A percentile compares a stretch with the other conserved stretches of the same genome.
phyloP scores from a whole-genome alignment of 1,140 invertebrate species.

The Drosophila chauvacae region DNA sequence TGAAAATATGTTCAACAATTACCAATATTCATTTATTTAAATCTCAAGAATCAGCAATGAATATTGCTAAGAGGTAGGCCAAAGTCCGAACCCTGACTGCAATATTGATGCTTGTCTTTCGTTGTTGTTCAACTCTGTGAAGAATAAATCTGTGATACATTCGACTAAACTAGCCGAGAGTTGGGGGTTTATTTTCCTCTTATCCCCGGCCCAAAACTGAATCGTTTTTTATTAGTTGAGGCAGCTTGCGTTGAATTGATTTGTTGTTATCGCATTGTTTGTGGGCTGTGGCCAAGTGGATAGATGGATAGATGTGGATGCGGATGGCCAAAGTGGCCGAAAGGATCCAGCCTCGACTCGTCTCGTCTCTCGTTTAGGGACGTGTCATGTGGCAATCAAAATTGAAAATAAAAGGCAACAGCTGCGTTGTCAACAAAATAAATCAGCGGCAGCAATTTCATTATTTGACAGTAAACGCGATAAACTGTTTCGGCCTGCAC shows the following conservation, averaged over 20 bases:
- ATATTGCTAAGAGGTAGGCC: not conserved
- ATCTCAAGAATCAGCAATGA: not conserved
- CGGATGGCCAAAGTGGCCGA: slow-evolving; percentile 26
- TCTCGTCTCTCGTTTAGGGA: slow-evolving; percentile 36
- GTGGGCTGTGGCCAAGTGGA: slow-evolving; percentile 66
- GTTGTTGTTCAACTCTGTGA: slow-evolving; percentile 15
- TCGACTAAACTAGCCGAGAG: slow-evolving; percentile 46
- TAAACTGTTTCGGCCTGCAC: slow-evolving; percentile 67
- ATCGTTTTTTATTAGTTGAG: slow-evolving; percentile 81
- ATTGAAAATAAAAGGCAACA: slow-evolving; percentile 83
- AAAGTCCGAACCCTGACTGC: not conserved
- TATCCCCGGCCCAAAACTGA: slow-evolving; percentile 39
- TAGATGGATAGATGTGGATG: slow-evolving; percentile 29
- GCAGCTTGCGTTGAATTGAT: slow-evolving; percentile 81
- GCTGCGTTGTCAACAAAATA: slow-evolving; percentile 81
- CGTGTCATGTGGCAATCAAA: slow-evolving; percentile 68
- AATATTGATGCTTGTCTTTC: slow-evolving; percentile 8
- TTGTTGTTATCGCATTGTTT: slow-evolving; percentile 81
- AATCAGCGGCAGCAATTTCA: slow-evolving; percentile 80
- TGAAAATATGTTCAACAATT: not conserved
- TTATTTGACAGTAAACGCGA: slow-evolving; percentile 83
- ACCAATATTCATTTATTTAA: not conserved
- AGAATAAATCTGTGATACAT: slow-evolving; percentile 33
- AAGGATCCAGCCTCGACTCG: slow-evolving; percentile 22
- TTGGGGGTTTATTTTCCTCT: slow-evolving; percentile 10